Percentiles rank a stretch among this genome's conserved stretches.
Evolutionary conservation across 1,140 invertebrate genomes (phyloP).

Genomic region (Drosophila rhopaloa): DNA sequence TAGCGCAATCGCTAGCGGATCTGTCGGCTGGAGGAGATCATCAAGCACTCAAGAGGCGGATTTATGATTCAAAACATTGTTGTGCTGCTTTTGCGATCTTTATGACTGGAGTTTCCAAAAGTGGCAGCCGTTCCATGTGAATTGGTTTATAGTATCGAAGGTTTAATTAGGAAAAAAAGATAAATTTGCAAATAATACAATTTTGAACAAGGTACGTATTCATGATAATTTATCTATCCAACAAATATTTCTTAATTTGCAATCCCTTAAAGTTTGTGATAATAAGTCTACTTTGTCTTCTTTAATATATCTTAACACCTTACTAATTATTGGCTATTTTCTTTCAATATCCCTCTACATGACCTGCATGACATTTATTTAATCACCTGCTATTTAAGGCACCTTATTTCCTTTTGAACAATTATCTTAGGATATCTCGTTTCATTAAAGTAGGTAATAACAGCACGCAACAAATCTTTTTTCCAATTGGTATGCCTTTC

Average conservation of each 20-base stretch:
- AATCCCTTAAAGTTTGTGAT: no score
- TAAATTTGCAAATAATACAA: no score
- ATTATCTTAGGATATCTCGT: background rate
- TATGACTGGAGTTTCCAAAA: background rate
- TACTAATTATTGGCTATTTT: background rate
- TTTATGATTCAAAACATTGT: conserved; percentile 24
- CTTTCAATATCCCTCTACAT: background rate
- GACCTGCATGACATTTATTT: background rate
- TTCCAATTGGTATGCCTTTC: no score
- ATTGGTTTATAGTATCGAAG: background rate
- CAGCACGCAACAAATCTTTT: no score
- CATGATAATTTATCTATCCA: no score
- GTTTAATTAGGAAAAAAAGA: no score
- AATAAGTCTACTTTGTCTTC: no score
- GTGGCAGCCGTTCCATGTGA: conserved; percentile 5
- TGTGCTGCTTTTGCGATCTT: background rate
- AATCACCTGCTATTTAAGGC: background rate
- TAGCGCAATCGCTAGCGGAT: conserved; percentile 14
- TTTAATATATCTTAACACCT: no score
- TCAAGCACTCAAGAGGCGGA: conserved; percentile 10
- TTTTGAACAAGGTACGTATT: no score
- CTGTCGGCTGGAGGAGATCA: conserved; percentile 4
- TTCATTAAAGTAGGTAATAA: no score
- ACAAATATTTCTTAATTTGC: no score
- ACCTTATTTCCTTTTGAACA: background rate